Conservation (phyloP, 2,797 vertebrate genomes). For the Benthosema pterotum region DNA sequence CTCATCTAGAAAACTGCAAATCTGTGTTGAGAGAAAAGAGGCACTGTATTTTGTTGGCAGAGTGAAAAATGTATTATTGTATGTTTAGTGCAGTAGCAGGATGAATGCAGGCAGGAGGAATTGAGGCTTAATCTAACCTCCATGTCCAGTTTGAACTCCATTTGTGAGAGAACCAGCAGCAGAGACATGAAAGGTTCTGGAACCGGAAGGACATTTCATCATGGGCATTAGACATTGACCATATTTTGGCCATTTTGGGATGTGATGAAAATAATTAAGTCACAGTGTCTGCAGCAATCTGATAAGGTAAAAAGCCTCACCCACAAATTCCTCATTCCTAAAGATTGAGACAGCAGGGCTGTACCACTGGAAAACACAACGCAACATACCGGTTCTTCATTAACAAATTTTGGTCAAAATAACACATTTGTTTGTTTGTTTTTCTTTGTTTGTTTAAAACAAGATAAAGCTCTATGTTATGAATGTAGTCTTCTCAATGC, state of each 20-base stretch:
- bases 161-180: slow-evolving; percentile 82
- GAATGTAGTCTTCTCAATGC: too few species aligned
- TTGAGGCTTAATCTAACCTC: slow-evolving; percentile 70
- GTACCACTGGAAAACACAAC: slow-evolving; percentile 79
- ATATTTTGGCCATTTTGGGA: not conserved
- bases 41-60: not conserved
- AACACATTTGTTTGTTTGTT: too few species aligned
- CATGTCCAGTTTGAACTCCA: slow-evolving; percentile 83
- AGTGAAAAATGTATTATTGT: too few species aligned
- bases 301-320: slow-evolving; percentile 62
- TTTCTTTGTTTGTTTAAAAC: too few species aligned
- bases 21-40: slow-evolving; percentile 66
- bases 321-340: slow-evolving; percentile 80
- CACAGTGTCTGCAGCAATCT: not conserved
- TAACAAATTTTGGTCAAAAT: too few species aligned
- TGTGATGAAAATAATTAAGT: slow-evolving; percentile 15
- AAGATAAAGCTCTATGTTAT: too few species aligned
- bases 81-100: not conserved
- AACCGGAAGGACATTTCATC: slow-evolving; percentile 7
- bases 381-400: too few species aligned
- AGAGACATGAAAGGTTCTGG: slow-evolving; percentile 85
- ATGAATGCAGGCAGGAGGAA: not conserved
- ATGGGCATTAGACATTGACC: not conserved
- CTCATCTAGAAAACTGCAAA: slow-evolving; percentile 87
- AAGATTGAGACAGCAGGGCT: slow-evolving; percentile 76